Evolutionary conservation across 2,888 invertebrate genomes (phyloP), one percentile per base, ranked within the genome.

Genomic region (Scrobipalpa atriplicella): DNA sequence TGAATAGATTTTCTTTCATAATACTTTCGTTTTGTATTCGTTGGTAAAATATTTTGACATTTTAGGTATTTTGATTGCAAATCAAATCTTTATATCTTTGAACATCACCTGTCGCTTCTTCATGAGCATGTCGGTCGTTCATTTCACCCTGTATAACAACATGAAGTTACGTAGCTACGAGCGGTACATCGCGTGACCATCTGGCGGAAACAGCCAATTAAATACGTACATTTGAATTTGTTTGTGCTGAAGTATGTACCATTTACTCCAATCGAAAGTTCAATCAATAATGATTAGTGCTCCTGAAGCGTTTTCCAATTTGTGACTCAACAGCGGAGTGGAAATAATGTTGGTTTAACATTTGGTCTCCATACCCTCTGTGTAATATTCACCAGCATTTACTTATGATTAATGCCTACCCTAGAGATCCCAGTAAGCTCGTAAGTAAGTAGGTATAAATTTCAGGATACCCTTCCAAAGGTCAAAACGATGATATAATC

Each of bases 391-490:
- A 3, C 29, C 29, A 29, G 29, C 29, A 29, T 29, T 5, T 29
- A 29, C 29, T 29, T 29, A 29, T 29, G 29, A 29, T 3, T 29
- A 29, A 29, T 29, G 29, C 29, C 2, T 29, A 29, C 29, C 29
- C 29, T 29, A 47, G n/a, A 16, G n/a, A 47, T 16, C 47, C 47
- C 1, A 47, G n/a, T 47, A 47, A 47, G 6, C 16, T n/a, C 16
- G 7, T n/a, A 47, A 1, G 16, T n/a, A 47, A n/a, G 47, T 47
- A n/a, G n/a, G n/a, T n/a, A n/a, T n/a, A n/a, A n/a, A 47, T 47
- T 47, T 47, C 47, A 13, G 67, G 60, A 64, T 62, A 66, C 36
- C 66, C 64, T 69, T 67, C 62, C 63, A 67, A 61, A 69, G 66
- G 65, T 64, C 54, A 41, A 43, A 64, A 64, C 13, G 7, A 21